Evolutionary conservation across 2,113 vertebrate genomes (phyloP), one percentile per base, ranked within the genome.

Genomic region (Struthidea cinerea): DNA sequence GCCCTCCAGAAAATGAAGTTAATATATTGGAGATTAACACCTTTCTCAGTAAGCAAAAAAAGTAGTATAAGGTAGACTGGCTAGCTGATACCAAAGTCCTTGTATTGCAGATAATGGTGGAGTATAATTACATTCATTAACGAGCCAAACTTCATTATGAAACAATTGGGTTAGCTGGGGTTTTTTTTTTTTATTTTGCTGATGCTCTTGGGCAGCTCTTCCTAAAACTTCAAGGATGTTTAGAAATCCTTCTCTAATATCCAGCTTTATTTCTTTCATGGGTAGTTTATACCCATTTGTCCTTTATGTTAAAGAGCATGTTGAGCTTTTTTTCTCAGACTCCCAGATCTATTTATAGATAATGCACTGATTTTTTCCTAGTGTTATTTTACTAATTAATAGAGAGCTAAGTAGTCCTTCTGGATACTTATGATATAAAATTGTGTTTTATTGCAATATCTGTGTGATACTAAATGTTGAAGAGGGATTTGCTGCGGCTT

Each of bases 381-480:
- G 12, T 74, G 60, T 20, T 65, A 53, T 67, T 67, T 53, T 60
- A 35, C 26, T 35, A 85, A 55, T 73, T 35, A 65, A 73, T 60
- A 11, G 52, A 52, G 52, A 65, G 26, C 20, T 53, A 41, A 67
- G 30, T 73, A 53, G 59, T 53, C 26, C n/a, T 79, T 85, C n/a
- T 80, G 39, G 49, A 13, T 60, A 37, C 11, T 56, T 84, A 26
- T 35, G 33, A 15, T 35, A 64, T 55, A 35, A 90, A 83, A 35
- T 42, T 21, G 1, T 18, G 7, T 49, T 79, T 50, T 47, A 16
- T 67, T 75, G 22, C 26, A 75, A 41, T 32, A 11, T 68, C 39
- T 67, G 30, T 0, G 0, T 41, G 41, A 30, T 39, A 21, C 5
- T 69, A 65, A 65, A 32, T 32, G 2, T 22, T 1, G 2, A 49